Base-by-base conservation (phyloP, 2,797 vertebrate genomes). In the Bradypodion pumilum region DNA sequence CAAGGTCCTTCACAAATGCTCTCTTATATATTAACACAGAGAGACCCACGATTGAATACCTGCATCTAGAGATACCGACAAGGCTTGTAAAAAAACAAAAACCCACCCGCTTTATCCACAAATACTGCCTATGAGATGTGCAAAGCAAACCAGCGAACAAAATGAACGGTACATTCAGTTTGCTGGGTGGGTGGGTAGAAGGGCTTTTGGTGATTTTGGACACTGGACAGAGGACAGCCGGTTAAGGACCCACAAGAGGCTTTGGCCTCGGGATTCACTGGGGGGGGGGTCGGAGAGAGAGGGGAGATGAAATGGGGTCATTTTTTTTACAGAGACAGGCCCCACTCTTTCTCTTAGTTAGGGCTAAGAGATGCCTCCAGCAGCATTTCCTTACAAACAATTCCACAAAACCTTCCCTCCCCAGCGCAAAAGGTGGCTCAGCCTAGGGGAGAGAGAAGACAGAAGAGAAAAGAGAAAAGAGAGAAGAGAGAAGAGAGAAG, bases 101-200 rank as follows among this genome's bases (percentile, higher is more conserved):
- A 1, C n/a, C 27, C 40, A 16, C 13, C 62, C 25, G 19, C n/a
- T 74, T 66, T 74, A 15, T 79, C 59, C 37, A 27, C 25, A 52
- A 84, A 85, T 82, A 70, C 8, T 29, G 21, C 76, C 46, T n/a
- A 70, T 79, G 60, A 84, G 69, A 44, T 40, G 78, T 79, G 77
- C 81, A 77, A 84, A 2, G 15, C 68, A 66, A 87, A 10, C 7
- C 9, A 32, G 19, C 49, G 68, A 40, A 60, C 63, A 59, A 25
- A 83, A 87, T 89, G 85, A 66, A 42, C 88, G 46, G 52, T 77
- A 74, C 16, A 79, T 84, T 81, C 6, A 16, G 84, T 84, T n/a
- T n/a, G 81, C n/a, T n/a, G n/a, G 68, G 62, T n/a, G 62, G 8
- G 5, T 7, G 23, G 7, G 68, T 12, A 27, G 8, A 5, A 7